Evolutionary conservation across 2,888 invertebrate genomes (phyloP).

Genomic region (Elegia similella): DNA sequence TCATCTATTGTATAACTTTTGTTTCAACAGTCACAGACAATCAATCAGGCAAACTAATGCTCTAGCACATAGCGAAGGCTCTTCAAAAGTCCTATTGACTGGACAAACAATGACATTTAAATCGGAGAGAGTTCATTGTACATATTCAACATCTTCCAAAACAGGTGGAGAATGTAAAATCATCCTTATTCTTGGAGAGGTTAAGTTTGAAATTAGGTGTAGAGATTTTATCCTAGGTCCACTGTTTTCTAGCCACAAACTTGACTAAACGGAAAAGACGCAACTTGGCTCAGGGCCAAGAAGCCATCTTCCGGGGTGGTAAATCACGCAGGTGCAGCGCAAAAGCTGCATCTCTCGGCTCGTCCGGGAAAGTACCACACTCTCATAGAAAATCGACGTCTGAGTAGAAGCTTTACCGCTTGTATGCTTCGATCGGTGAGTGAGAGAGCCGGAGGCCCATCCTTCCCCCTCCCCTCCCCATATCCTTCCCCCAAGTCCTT

Average conservation of each 20-base stretch:
- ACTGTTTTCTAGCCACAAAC: conserved; percentile 42
- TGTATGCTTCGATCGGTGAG: too few species aligned
- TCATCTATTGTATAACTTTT: conserved; percentile 10
- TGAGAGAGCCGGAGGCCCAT: too few species aligned
- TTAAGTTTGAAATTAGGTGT: conserved; percentile 30
- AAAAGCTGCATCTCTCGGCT: too few species aligned
- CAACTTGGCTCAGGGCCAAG: too few species aligned
- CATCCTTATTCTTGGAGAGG: conserved; percentile 24
- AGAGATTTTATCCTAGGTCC: conserved; percentile 17
- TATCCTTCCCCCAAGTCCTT: too few species aligned
- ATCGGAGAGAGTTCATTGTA: conserved; percentile 61
- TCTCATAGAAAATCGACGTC: too few species aligned
- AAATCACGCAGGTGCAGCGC: too few species aligned
- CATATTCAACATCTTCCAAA: conserved; percentile 37
- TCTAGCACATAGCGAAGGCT: conserved; percentile 6
- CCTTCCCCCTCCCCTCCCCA: too few species aligned
- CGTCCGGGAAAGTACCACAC: too few species aligned
- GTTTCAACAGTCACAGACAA: conserved; percentile 2
- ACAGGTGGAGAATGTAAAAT: conserved; percentile 23
- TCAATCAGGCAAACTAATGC: conserved; percentile 16
- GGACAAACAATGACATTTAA: conserved; percentile 49
- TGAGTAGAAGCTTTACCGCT: too few species aligned
- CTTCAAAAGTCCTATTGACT: conserved; percentile 36
- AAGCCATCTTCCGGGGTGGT: too few species aligned
- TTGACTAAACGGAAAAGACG: conserved; percentile 25